Evolutionary conservation across 1,140 invertebrate genomes (phyloP).

Genomic region (Laupala kohalensis): DNA sequence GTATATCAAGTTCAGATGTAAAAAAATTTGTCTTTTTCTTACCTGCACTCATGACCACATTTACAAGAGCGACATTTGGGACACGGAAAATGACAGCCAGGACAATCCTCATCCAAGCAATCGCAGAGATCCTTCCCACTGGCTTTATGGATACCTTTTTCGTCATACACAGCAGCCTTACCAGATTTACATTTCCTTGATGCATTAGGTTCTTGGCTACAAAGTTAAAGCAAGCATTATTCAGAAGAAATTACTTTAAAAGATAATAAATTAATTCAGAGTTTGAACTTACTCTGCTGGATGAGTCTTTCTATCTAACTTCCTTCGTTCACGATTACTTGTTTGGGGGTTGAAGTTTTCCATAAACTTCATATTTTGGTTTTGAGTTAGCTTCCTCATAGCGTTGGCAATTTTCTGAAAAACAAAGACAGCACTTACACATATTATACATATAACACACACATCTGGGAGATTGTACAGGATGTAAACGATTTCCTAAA

Average conservation of each 20-base stretch:
- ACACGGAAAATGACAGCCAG: conserved; percentile 70
- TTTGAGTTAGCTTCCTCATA: conserved; percentile 1
- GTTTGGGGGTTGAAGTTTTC: conserved; percentile 31
- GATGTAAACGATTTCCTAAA: too few relatives aligned
- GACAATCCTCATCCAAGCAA: conserved; percentile 52
- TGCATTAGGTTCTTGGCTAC: background rate
- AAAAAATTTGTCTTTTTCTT: too few relatives aligned
- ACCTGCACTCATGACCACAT: conserved; percentile 50
- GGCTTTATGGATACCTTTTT: conserved; percentile 29
- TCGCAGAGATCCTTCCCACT: conserved; percentile 61
- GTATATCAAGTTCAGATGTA: too few relatives aligned
- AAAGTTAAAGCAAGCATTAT: background rate
- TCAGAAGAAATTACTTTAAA: background rate
- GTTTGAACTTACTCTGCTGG: background rate
- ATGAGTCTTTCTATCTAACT: conserved; percentile 26
- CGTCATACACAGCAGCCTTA: conserved; percentile 27
- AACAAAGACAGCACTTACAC: background rate
- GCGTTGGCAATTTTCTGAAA: conserved; percentile 3
- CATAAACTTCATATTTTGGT: conserved; percentile 25
- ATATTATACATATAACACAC: background rate
- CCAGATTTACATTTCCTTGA: conserved; percentile 5
- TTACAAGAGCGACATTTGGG: conserved; percentile 50
- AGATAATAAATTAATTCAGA: background rate
- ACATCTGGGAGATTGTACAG: too few relatives aligned
- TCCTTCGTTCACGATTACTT: conserved; percentile 30